Percentiles rank a stretch among this genome's conserved stretches.
Conservation (phyloP, 1,140 invertebrate genomes). For the Bradynema listronoti region DNA sequence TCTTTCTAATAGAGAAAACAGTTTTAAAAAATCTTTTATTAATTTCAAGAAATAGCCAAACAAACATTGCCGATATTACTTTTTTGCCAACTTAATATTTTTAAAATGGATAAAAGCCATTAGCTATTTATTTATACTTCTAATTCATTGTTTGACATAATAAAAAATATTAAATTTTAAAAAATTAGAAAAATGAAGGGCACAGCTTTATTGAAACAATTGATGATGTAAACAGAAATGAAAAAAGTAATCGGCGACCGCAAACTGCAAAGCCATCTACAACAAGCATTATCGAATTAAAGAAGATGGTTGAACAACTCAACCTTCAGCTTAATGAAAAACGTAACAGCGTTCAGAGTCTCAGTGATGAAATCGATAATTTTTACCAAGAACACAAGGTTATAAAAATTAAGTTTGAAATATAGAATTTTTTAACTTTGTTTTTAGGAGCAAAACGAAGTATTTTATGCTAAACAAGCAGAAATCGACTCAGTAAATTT, state of each 20-base stretch:
- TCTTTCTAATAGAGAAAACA: no score
- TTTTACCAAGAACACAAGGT: conserved; percentile 39
- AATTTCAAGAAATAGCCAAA: no score
- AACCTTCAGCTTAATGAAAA: conserved; percentile 27
- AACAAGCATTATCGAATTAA: conserved; percentile 22
- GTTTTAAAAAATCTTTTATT: no score
- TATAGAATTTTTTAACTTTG: conserved; percentile 8
- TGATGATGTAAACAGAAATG: conserved; percentile 14
- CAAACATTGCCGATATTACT: no score
- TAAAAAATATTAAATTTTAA: background rate
- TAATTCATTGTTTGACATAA: conserved; percentile 5
- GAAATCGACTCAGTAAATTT: conserved; percentile 29
- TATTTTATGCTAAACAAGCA: conserved; percentile 34
- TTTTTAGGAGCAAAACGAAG: conserved; percentile 38
- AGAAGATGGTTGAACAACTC: conserved; percentile 34
- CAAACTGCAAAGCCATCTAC: conserved; percentile 38
- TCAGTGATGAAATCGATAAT: conserved; percentile 29
- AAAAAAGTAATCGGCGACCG: conserved; percentile 23
- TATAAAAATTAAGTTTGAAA: background rate
- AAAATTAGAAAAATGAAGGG: conserved; percentile 24
- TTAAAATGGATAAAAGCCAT: no score
- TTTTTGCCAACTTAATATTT: no score
- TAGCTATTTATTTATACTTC: no score
- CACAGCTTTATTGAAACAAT: conserved; percentile 37
- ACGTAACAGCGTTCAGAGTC: conserved; percentile 4